Base-by-base conservation (phyloP, 2,888 invertebrate species). In the Galerucella nymphaeae region DNA sequence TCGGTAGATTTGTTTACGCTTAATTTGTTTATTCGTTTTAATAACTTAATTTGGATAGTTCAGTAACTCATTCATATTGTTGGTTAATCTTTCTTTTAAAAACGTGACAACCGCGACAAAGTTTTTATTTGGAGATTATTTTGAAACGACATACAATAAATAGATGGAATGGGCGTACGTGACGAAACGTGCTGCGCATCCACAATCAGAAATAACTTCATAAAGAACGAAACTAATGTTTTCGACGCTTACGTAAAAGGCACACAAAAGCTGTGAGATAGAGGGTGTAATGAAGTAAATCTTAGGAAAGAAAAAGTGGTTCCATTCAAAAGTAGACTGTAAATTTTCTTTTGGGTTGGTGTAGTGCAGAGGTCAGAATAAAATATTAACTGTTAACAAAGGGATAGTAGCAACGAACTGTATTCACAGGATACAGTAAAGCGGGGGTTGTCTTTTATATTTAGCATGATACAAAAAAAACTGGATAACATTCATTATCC, bases 171-270 rank as follows among this genome's bases (percentile, higher is more conserved):
- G 72, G 69, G 75, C 75, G 74, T 75, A 77, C 30, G 30, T 75
- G 78, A 77, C 77, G 75, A 75, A 77, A 81, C 81, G 81, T 81
- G 80, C 77, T 67, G 55, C 66, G 81, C 79, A 81, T 81, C 74
- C 63, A 78, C 70, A 76, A 73, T 71, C 73, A 70, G 75, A 76
- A 75, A 79, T 79, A 79, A 79, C 70, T 74, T 71, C 71, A 20
- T 42, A 23, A 70, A 70, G 55, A 55, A 63, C 42, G 45, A 64
- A 70, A 64, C 45, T 62, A 62, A 62, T 62, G 38, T 41, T 62
- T 14, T 16, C 16, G 16, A 62, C 61, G 42, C 42, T 18, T 16
- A 38, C 61, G 61, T 18, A 18, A 18, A 53, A 62, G 16, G 61
- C 61, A 20, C 30, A n/a, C 9, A 13, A n/a, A 38, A 61, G 13